phyloP scores from a whole-genome alignment of 2,888 invertebrate species.

The Altica lythri region DNA sequence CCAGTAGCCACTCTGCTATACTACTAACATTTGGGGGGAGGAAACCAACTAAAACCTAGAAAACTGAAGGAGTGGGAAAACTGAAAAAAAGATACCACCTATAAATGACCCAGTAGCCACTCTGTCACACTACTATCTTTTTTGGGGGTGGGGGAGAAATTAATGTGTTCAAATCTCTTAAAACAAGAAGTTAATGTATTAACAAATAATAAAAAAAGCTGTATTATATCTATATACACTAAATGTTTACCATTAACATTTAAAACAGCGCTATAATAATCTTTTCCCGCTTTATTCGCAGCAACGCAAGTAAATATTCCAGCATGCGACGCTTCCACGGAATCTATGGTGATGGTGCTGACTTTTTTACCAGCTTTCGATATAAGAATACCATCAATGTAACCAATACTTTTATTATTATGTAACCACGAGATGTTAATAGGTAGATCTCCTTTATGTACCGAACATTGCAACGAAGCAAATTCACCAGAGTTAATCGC shows the following conservation, averaged over 20 bases:
- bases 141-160: no score
- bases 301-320: slow-evolving; percentile 75
- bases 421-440: slow-evolving; percentile 67
- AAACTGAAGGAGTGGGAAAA: no score
- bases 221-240: no score
- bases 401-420: slow-evolving; percentile 49
- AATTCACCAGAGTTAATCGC: slow-evolving; percentile 66
- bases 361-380: slow-evolving; percentile 59
- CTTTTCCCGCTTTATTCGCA: slow-evolving; percentile 61
- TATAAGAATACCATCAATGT: slow-evolving; percentile 55
- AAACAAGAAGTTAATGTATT: no score
- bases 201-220: slow-evolving; percentile 4
- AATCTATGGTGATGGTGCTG: slow-evolving; percentile 63
- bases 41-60: no score
- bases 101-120: no score
- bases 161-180: no score
- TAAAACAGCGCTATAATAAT: slow-evolving; percentile 59
- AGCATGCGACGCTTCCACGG: slow-evolving; percentile 63
- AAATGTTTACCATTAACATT: slow-evolving; percentile 63
- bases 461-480: slow-evolving; percentile 69
- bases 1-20: no score
- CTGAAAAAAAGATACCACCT: no score
- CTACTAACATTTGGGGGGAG: no score
- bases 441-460: slow-evolving; percentile 74
- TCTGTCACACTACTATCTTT: no score